Conservation (phyloP, 23 tunicate species). For the Phallusia fumigata region DNA sequence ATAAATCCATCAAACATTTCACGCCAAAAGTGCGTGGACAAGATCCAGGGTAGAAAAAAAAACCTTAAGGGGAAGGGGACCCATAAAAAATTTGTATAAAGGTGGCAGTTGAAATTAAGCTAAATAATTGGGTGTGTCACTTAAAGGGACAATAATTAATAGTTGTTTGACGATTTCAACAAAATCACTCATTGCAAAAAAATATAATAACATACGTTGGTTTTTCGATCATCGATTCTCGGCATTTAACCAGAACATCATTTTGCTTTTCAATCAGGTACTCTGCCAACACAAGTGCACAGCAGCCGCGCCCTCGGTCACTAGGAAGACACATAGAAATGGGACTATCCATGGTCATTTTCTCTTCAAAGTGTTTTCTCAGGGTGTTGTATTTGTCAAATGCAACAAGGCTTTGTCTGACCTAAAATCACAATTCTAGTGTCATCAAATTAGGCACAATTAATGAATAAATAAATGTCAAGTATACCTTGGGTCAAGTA, state of each 20-base stretch:
- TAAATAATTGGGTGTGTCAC: no score
- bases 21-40: no score
- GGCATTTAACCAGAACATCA: constrained; percentile 41
- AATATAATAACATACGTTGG: constrained; percentile 41
- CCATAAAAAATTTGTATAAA: no score
- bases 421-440: no score
- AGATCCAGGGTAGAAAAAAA: no score
- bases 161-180: no score
- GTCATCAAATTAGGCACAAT: no score
- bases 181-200: no score
- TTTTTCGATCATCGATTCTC: constrained; percentile 19
- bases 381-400: constrained; percentile 3
- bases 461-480: neutral
- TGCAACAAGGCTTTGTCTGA: neutral
- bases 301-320: constrained; percentile 64
- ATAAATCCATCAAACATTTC: no score
- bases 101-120: no score
- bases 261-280: constrained; percentile 63
- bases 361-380: constrained; percentile 15
- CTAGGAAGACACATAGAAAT: constrained; percentile 79
- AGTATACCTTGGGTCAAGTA: neutral
- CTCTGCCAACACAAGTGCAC: constrained; percentile 58
- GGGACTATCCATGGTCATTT: constrained; percentile 48
- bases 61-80: no score
- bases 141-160: no score